Evolutionary conservation across 2,888 invertebrate species (phyloP).

Genomic region (Platycheirus rosarum): DNA sequence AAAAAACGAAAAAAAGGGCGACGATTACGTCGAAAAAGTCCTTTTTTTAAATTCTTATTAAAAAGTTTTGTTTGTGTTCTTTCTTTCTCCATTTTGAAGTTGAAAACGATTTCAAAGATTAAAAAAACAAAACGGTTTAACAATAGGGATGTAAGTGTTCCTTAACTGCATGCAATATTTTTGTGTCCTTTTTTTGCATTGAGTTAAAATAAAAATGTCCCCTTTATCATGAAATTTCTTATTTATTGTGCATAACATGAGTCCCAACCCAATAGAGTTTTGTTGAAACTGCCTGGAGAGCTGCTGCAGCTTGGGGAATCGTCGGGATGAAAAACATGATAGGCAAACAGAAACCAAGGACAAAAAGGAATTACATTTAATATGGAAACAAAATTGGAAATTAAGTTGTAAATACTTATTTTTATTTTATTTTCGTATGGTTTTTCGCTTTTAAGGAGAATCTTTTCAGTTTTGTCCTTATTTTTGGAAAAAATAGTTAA

Average conservation of each 20-base stretch:
- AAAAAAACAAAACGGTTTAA: constrained; percentile 29
- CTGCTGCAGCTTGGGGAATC: neutral
- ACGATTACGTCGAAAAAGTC: neutral
- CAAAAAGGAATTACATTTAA: neutral
- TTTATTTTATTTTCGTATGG: too few species aligned
- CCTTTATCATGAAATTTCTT: neutral
- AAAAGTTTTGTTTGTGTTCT: constrained; percentile 58
- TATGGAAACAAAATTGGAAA: too few species aligned
- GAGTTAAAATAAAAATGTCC: constrained; percentile 51
- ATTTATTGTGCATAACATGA: too few species aligned
- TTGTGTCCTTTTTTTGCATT: constrained; percentile 57
- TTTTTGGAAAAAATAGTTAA: too few species aligned
- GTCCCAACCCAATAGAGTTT: constrained; percentile 21
- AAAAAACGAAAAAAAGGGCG: constrained; percentile 19
- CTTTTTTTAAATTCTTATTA: constrained; percentile 67
- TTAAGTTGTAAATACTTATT: too few species aligned
- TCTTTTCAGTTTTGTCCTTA: too few species aligned
- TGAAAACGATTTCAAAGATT: constrained; percentile 17
- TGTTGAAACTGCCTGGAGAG: constrained; percentile 51
- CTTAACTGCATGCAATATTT: constrained; percentile 66
- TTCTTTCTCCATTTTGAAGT: constrained; percentile 10
- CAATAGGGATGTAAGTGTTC: constrained; percentile 43
- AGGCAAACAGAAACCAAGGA: constrained; percentile 4
- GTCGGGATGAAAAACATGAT: neutral
- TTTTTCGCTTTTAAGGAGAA: too few species aligned